Evolutionary conservation across 2,113 vertebrate genomes (phyloP).

Genomic region (Clarias gariepinus): DNA sequence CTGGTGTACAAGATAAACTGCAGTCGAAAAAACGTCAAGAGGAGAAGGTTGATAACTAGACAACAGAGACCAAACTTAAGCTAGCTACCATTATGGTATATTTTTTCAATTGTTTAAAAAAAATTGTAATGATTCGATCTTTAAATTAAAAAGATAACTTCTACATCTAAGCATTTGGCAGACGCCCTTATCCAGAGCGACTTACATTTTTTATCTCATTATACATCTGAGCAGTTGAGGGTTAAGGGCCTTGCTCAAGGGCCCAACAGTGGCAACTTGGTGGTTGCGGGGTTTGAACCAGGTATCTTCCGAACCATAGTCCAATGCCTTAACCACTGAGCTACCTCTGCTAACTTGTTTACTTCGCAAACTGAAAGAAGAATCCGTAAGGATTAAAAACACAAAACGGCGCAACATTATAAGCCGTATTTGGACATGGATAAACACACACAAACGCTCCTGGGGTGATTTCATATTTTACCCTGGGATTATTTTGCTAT

Average conservation of each 20-base stretch:
- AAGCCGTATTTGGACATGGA: not conserved
- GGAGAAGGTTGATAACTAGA: not conserved
- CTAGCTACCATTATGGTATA: not conserved
- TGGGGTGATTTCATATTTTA: not conserved
- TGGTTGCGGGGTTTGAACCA: no score
- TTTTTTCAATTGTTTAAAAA: not conserved
- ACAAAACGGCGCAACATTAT: not conserved
- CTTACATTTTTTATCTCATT: no score
- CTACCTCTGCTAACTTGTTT: no score
- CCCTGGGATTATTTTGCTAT: not conserved
- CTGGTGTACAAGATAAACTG: not conserved
- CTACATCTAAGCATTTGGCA: no score
- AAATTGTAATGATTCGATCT: not conserved
- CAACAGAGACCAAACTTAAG: not conserved
- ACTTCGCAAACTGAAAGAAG: not conserved
- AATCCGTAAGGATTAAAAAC: not conserved
- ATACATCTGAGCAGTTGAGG: no score
- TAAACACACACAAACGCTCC: not conserved
- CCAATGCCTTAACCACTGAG: no score
- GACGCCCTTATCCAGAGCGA: no score
- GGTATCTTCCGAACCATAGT: no score
- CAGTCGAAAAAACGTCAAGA: not conserved
- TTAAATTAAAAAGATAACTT: not conserved
- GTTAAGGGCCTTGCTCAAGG: no score
- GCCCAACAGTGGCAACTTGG: no score